phyloP scores from a whole-genome alignment of 2,797 vertebrate genomes.

The Sebastes flavidus region DNA sequence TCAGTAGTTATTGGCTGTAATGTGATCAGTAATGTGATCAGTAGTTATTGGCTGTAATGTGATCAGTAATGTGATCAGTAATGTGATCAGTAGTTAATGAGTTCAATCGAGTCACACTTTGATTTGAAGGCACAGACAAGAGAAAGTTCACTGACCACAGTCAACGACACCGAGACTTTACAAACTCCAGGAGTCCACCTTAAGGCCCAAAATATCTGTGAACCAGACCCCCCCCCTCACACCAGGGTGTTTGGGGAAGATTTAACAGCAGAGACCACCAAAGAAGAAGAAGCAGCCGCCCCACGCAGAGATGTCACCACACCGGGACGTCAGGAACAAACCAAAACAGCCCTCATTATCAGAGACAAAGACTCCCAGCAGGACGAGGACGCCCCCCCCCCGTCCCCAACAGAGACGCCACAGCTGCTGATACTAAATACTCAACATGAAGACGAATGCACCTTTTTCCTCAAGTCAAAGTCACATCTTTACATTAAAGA shows the following conservation, averaged over 20 bases:
- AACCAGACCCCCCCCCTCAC: neutral
- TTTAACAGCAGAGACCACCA: conserved; percentile 55
- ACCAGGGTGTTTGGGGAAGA: conserved; percentile 5
- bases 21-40: too few species aligned
- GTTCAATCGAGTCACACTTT: neutral
- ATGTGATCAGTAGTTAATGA: too few species aligned
- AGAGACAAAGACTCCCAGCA: conserved; percentile 44
- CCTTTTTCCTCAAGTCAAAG: too few species aligned
- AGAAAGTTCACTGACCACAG: neutral
- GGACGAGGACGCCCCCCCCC: neutral
- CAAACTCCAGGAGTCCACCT: neutral
- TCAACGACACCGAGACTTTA: neutral
- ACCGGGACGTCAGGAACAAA: conserved; percentile 57
- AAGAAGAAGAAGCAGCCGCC: conserved; percentile 12
- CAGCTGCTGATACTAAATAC: too few species aligned
- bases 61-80: too few species aligned
- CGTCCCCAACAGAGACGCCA: too few species aligned
- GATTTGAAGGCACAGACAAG: neutral
- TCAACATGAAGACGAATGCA: too few species aligned
- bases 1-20: too few species aligned
- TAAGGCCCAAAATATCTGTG: neutral
- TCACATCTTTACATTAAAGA: too few species aligned
- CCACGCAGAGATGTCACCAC: conserved; percentile 45
- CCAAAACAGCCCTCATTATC: conserved; percentile 23
- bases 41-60: too few species aligned